Evolutionary conservation across 2,113 vertebrate species (phyloP), one percentile per base, ranked within the genome.

Genomic region (Raja brachyura): DNA sequence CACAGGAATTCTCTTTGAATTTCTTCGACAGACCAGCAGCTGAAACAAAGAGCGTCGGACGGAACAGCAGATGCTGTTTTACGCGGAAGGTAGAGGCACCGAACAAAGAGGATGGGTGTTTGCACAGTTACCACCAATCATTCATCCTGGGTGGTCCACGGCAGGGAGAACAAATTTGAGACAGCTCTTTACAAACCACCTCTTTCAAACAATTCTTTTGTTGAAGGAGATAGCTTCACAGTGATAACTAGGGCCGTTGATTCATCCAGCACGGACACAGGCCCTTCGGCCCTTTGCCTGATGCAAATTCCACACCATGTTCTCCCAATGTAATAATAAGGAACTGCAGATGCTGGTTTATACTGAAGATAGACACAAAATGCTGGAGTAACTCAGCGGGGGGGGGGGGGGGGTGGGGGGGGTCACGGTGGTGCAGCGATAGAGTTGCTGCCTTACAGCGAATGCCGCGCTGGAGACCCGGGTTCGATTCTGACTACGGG

Each of bases 131-230:
- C 9, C 79, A 9, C 25, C 79, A 83, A 59, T 11, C 20, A 56
- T n/a, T 33, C 39, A 14, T 25, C 68, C 66, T 73, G 68, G 90
- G 90, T 92, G 90, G 90, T 74, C 90, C 5, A 9, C 73, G 20
- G 3, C 83, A 86, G 61, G 56, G 25, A 61, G 83, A 59, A 16
- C 66, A 92, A 73, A 92, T 92, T 25, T 92, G 66, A 92, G 68
- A 92, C 22, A 54, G 48, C 54, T 70, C 39, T 68, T 22, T 73
- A 20, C 39, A 48, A 68, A 68, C 28, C 33, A 22, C 33, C 28
- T 54, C 28, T 68, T 90, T 90, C 86, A 68, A 88, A 68, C 61
- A 90, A 22, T 16, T 39, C 63, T 90, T 90, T 22, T 10, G 33
- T 68, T n/a, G 16, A 48, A 10, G 20, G 8, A 66, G 90, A 92